Evolutionary conservation across 2,797 vertebrate species (phyloP).

Genomic region (Gadopsis marmoratus): DNA sequence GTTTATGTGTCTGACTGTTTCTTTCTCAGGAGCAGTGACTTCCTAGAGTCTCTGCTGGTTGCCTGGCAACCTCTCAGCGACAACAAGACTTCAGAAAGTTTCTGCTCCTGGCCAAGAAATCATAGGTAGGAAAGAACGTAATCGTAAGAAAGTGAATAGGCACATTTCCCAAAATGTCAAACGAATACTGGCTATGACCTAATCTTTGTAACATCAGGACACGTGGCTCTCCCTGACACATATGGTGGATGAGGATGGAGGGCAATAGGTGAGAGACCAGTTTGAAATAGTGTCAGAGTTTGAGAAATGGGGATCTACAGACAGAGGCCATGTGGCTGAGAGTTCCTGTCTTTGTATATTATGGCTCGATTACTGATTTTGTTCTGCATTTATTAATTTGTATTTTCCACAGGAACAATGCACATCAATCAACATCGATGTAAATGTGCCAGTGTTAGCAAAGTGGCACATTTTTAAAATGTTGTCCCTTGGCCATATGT

Average conservation of each 20-base stretch:
- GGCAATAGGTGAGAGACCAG: background rate
- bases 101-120: background rate
- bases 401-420: constrained; percentile 3
- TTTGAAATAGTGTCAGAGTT: background rate
- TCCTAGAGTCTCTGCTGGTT: background rate
- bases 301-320: background rate
- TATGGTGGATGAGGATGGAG: background rate
- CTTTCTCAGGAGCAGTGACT: background rate
- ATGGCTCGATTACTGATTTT: background rate
- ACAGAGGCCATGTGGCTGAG: background rate
- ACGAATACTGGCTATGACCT: background rate
- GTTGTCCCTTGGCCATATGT: constrained; percentile 12
- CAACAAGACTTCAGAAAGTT: background rate
- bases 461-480: constrained; percentile 1
- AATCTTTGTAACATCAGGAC: background rate
- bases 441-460: constrained; percentile 1
- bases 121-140: too few species aligned
- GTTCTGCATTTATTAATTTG: background rate
- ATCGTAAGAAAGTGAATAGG: background rate
- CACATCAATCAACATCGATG: constrained; percentile 9
- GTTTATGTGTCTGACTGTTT: too few species aligned
- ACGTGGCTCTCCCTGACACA: background rate
- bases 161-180: background rate
- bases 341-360: background rate
- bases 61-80: background rate